phyloP scores from a whole-genome alignment of 2,888 invertebrate genomes.

The Melinaea menophilus region DNA sequence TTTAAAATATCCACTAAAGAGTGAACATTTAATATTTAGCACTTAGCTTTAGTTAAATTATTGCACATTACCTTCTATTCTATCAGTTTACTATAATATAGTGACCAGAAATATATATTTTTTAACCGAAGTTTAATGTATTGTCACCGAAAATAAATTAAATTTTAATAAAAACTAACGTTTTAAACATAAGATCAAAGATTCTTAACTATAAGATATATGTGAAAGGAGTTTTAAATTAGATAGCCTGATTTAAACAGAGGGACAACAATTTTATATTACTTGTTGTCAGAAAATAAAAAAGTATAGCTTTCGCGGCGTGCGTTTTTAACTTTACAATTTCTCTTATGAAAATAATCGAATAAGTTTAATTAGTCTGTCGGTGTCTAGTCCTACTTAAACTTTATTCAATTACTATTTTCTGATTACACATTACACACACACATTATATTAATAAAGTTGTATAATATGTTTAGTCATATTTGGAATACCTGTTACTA shows the following conservation, averaged over 20 bases:
- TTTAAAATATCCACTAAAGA: conserved; percentile 31
- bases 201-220: too few species aligned
- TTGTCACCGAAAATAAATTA: too few species aligned
- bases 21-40: conserved; percentile 28
- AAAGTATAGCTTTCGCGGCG: background rate
- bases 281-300: conserved; percentile 3
- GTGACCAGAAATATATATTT: too few species aligned
- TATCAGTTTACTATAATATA: background rate
- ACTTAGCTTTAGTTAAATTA: conserved; percentile 17
- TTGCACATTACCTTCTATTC: conserved; percentile 5
- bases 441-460: conserved; percentile 20
- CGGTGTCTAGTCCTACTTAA: conserved; percentile 69
- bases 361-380: conserved; percentile 72
- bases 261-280: background rate
- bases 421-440: conserved; percentile 43
- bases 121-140: too few species aligned
- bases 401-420: conserved; percentile 56
- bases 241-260: background rate
- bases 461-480: background rate
- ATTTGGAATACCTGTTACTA: background rate
- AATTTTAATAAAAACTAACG: too few species aligned
- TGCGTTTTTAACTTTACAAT: conserved; percentile 48
- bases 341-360: conserved; percentile 50
- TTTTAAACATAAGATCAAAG: too few species aligned
- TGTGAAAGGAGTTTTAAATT: too few species aligned